Evolutionary conservation across 2,113 vertebrate species (phyloP).

Genomic region (Grantiella picta): DNA sequence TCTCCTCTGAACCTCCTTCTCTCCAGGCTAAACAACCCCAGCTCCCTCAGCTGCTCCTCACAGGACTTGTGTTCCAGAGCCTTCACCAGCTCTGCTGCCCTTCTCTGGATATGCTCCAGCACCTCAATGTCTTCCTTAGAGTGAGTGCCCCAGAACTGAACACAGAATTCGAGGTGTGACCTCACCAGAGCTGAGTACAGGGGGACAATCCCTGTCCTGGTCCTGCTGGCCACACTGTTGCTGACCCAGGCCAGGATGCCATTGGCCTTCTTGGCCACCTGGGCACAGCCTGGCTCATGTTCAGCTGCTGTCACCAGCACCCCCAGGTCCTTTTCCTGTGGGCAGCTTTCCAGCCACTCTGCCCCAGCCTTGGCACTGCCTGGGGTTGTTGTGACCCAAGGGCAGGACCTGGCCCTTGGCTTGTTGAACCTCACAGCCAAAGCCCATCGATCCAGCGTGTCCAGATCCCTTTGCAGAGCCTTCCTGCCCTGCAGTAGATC

Average conservation of each 20-base stretch:
- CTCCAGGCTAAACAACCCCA: neutral
- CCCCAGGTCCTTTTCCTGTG: neutral
- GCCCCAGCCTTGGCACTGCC: neutral
- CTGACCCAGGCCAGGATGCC: neutral
- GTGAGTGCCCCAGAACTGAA: too few species aligned
- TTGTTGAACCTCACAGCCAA: neutral
- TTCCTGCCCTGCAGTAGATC: neutral
- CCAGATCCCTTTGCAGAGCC: neutral
- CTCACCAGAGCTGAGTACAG: accelerated
- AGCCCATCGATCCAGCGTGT: neutral
- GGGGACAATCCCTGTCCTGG: neutral
- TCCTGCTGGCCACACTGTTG: neutral
- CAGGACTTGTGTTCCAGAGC: neutral
- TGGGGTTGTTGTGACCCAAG: neutral
- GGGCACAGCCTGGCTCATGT: neutral
- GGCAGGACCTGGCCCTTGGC: accelerated
- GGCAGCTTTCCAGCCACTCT: neutral
- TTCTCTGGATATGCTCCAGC: neutral
- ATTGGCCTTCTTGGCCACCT: neutral
- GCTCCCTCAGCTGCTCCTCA: neutral
- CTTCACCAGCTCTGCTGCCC: neutral
- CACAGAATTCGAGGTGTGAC: neutral
- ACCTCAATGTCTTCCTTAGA: neutral
- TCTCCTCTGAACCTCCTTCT: neutral
- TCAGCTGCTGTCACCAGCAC: neutral